phyloP scores from a whole-genome alignment of 2,113 vertebrate species.

The Puma concolor region DNA sequence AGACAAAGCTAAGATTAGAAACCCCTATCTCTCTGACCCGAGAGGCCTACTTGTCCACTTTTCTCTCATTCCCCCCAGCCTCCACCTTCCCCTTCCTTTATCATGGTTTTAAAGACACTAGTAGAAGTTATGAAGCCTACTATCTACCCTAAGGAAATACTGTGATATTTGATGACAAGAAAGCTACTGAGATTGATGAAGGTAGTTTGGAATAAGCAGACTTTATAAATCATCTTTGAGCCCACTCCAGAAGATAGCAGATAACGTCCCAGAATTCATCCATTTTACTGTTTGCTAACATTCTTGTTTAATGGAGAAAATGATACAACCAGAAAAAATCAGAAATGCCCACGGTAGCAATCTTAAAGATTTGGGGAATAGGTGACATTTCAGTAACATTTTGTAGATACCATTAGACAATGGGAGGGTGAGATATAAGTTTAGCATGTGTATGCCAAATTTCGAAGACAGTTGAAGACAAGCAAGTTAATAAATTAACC shows the following conservation, averaged over 20 bases:
- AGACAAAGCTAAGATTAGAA: background rate
- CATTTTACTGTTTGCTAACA: background rate
- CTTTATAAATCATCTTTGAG: background rate
- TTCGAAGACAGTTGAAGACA: background rate
- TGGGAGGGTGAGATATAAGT: background rate
- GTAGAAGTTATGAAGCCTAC: background rate
- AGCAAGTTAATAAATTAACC: background rate
- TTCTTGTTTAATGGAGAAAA: background rate
- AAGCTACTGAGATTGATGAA: slow-evolving; percentile 11
- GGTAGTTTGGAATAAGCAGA: background rate
- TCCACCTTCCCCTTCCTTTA: background rate
- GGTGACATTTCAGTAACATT: background rate
- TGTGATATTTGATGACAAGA: slow-evolving; percentile 23
- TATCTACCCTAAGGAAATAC: background rate
- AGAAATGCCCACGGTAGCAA: background rate
- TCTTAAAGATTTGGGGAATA: background rate
- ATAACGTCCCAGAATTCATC: background rate
- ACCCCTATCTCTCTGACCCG: background rate
- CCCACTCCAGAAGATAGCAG: background rate
- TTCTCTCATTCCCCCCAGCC: background rate
- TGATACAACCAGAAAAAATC: background rate
- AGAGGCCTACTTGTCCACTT: background rate
- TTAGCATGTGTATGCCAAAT: background rate
- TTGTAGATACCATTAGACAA: background rate
- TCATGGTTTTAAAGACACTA: background rate